A percentile compares a stretch with the other conserved stretches of the same genome.
phyloP scores from a whole-genome alignment of 92 coral and sea anemone genomes.

The Palythoa caribaeorum region DNA sequence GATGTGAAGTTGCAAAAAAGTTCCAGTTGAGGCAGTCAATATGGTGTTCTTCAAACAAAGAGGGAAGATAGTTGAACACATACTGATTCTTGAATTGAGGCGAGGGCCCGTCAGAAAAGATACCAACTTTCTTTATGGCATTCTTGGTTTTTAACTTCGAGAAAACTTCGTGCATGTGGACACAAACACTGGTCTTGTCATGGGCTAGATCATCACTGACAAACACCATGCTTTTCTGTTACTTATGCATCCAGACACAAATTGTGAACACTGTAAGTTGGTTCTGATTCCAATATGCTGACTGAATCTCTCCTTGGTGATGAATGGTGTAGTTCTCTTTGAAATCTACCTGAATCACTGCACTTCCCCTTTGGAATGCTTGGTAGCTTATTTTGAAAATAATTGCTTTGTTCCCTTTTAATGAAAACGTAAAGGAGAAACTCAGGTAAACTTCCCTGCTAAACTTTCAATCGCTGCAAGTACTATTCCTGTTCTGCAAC shows the following conservation, averaged over 20 bases:
- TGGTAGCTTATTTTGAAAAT: conserved; percentile 58
- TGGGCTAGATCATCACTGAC: conserved; percentile 65
- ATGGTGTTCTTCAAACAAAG: conserved; percentile 41
- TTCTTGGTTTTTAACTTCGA: conserved; percentile 22
- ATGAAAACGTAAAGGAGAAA: conserved; percentile 62
- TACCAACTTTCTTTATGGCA: conserved; percentile 56
- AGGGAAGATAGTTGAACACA: conserved; percentile 60
- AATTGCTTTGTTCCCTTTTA: conserved; percentile 55
- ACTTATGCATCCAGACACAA: conserved; percentile 60
- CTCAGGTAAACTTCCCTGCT: conserved; percentile 52
- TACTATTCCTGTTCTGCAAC: conserved; percentile 52
- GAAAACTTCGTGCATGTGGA: conserved; percentile 51
- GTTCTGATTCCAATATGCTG: conserved; percentile 60
- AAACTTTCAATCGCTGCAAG: conserved; percentile 47
- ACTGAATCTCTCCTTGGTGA: conserved; percentile 65
- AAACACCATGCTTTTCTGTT: conserved; percentile 69
- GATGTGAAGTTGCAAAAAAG: conserved; percentile 64
- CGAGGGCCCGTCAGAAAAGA: conserved; percentile 54
- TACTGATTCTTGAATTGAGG: conserved; percentile 64
- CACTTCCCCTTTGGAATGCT: conserved; percentile 56
- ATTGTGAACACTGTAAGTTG: conserved; percentile 64
- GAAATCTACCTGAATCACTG: conserved; percentile 61
- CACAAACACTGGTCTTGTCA: conserved; percentile 67
- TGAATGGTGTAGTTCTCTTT: conserved; percentile 61
- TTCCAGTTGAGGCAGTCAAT: conserved; percentile 51